Conservation (phyloP, 2,797 vertebrate genomes). For the Pterois miles region DNA sequence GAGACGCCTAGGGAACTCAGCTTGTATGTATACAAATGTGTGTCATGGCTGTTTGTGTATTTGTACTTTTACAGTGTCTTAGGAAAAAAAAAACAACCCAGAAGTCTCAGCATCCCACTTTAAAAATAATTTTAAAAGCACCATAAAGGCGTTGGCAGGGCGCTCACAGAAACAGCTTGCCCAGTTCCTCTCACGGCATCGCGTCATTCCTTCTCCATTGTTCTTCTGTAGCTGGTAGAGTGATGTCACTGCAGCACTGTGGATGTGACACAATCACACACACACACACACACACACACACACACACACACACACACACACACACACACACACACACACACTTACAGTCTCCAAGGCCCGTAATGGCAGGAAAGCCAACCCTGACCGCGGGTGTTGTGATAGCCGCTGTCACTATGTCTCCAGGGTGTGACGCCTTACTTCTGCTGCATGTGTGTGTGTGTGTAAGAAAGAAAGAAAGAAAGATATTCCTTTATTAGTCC, state of each 20-base stretch:
- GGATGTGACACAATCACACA: slow-evolving; percentile 59
- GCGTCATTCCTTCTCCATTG: slow-evolving; percentile 75
- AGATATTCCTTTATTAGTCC: too few species aligned
- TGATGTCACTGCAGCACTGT: slow-evolving; percentile 74
- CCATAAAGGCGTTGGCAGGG: slow-evolving; percentile 43
- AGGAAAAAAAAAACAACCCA: background rate
- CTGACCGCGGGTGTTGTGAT: slow-evolving; percentile 40
- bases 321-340: slow-evolving; percentile 19
- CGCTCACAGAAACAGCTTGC: slow-evolving; percentile 62
- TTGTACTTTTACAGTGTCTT: background rate
- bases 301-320: slow-evolving; percentile 41
- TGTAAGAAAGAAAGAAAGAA: too few species aligned
- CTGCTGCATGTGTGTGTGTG: background rate
- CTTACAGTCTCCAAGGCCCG: slow-evolving; percentile 31
- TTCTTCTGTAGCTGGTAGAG: slow-evolving; percentile 64
- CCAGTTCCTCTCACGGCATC: slow-evolving; percentile 69
- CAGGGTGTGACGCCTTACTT: slow-evolving; percentile 11
- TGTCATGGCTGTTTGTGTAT: background rate
- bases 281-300: slow-evolving; percentile 17
- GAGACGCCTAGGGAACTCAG: slow-evolving; percentile 20
- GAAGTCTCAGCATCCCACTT: background rate
- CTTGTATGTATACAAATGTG: slow-evolving; percentile 7
- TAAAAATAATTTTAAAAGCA: slow-evolving; percentile 20
- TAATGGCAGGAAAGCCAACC: slow-evolving; percentile 57
- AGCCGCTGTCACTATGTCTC: slow-evolving; percentile 43